These are phyloP conservation scores for Formica selysi DNA, from an alignment of 1,140 invertebrate genomes.

Conservation along the genomic window DNA sequence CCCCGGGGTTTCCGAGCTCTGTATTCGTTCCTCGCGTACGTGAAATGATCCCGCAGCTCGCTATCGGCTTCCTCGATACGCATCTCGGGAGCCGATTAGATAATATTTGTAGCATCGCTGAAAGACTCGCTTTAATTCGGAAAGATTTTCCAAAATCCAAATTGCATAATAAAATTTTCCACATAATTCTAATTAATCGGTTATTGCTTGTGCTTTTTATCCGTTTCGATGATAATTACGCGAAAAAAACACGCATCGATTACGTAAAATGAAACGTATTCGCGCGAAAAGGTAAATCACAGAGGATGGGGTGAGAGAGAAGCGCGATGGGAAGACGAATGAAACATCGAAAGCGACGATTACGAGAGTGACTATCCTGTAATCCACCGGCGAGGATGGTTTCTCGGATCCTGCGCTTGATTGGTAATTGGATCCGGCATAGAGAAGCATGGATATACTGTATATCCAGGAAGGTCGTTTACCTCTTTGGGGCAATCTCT, in stretches of 20 bases:
- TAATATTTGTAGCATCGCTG: constrained; percentile 77
- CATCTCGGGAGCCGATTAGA: constrained; percentile 40
- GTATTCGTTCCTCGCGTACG: constrained; percentile 33
- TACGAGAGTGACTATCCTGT: constrained; percentile 57
- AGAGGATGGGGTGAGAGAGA: constrained; percentile 23
- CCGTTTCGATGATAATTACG: neutral
- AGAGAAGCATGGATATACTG: too few relatives aligned
- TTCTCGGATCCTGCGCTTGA: constrained; percentile 63
- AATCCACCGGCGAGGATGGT: constrained; percentile 62
- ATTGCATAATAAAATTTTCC: too few relatives aligned
- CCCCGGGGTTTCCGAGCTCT: constrained; percentile 21
- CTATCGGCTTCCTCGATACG: neutral
- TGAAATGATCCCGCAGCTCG: constrained; percentile 30
- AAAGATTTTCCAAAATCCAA: too few relatives aligned
- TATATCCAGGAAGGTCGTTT: constrained; percentile 69
- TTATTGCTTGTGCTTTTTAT: too few relatives aligned
- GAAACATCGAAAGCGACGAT: constrained; percentile 43
- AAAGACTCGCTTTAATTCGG: neutral
- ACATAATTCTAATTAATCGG: too few relatives aligned
- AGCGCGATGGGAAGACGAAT: constrained; percentile 64
- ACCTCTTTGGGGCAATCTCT: constrained; percentile 69
- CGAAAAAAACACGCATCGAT: constrained; percentile 13
- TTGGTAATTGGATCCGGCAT: too few relatives aligned
- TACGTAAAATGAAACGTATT: constrained; percentile 9
- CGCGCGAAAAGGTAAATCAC: constrained; percentile 21